Evolutionary conservation across 2,797 vertebrate genomes (phyloP).

Genomic region (Paedocypris micromegethes): DNA sequence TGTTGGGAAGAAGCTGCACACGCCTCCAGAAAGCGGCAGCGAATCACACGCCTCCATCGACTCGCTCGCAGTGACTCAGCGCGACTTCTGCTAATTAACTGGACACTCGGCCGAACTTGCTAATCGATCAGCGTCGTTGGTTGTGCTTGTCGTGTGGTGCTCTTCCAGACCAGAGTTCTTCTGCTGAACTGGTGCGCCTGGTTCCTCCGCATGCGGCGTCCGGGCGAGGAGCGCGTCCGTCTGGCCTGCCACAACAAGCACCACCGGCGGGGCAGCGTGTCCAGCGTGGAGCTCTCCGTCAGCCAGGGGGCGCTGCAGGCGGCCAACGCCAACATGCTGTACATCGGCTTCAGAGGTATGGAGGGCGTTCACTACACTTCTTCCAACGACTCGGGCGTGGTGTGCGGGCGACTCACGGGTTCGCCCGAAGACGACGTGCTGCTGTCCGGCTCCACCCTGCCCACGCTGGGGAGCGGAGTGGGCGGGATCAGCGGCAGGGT

Average conservation of each 20-base stretch:
- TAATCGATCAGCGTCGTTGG: too few species aligned
- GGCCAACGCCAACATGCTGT: conserved; percentile 78
- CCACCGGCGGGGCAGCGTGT: conserved; percentile 72
- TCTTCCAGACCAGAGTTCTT: conserved; percentile 79
- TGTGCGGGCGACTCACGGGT: conserved; percentile 52
- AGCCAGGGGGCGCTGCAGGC: conserved; percentile 64
- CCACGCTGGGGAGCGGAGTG: conserved; percentile 24
- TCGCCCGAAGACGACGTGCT: conserved; percentile 60
- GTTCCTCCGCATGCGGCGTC: conserved; percentile 93
- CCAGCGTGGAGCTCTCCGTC: conserved; percentile 76
- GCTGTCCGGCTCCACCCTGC: conserved; percentile 50
- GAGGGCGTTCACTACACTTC: conserved; percentile 69
- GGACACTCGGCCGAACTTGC: too few species aligned
- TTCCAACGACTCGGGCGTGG: conserved; percentile 59
- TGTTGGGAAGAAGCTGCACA: not conserved
- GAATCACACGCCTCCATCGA: conserved; percentile 8
- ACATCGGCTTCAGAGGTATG: conserved; percentile 78
- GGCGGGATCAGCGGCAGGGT: conserved; percentile 3
- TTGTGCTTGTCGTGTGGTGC: conserved; percentile 1
- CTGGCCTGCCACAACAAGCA: conserved; percentile 78
- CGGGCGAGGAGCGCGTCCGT: conserved; percentile 78
- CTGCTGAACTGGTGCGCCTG: conserved; percentile 94
- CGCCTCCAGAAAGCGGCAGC: not conserved
- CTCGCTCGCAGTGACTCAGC: conserved; percentile 11
- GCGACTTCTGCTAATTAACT: conserved; percentile 4